Percentiles rank a stretch among this genome's conserved stretches.
Evolutionary conservation across 1,140 invertebrate genomes (phyloP).

Genomic region (Drosophila varians): DNA sequence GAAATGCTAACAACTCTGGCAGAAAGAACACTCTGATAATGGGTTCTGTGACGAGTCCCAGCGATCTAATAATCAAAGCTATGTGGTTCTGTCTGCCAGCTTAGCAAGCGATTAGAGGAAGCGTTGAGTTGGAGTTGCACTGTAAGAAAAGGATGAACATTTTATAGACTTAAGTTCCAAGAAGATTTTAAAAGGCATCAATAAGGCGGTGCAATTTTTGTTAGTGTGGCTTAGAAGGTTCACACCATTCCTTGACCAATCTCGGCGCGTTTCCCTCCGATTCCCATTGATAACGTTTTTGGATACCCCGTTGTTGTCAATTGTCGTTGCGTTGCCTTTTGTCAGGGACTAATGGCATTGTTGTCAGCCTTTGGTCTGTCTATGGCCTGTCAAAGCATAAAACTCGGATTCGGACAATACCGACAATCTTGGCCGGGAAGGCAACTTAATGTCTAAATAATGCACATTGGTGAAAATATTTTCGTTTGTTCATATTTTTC

Average conservation of each 20-base stretch:
- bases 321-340: conserved; percentile 61
- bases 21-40: conserved; percentile 15
- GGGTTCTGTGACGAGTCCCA: conserved; percentile 26
- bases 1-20: conserved; percentile 54
- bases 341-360: conserved; percentile 71
- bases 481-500: conserved; percentile 73
- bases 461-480: conserved; percentile 68
- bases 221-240: conserved; percentile 39
- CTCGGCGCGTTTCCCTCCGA: conserved; percentile 32
- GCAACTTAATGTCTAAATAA: conserved; percentile 63
- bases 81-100: conserved; percentile 50
- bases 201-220: too few species aligned
- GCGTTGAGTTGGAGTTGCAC: conserved; percentile 2
- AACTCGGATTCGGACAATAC: conserved; percentile 59
- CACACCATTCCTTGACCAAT: conserved; percentile 58
- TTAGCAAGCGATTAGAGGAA: conserved; percentile 64
- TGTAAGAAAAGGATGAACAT: neutral
- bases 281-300: conserved; percentile 56
- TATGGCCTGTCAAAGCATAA: conserved; percentile 74
- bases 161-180: too few species aligned
- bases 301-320: conserved; percentile 57
- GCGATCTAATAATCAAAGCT: conserved; percentile 59
- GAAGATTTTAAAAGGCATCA: too few species aligned
- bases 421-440: conserved; percentile 15
- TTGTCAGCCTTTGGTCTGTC: conserved; percentile 62